Conservation (phyloP, 2,113 vertebrate species). For the Mormyrus iriodes region DNA sequence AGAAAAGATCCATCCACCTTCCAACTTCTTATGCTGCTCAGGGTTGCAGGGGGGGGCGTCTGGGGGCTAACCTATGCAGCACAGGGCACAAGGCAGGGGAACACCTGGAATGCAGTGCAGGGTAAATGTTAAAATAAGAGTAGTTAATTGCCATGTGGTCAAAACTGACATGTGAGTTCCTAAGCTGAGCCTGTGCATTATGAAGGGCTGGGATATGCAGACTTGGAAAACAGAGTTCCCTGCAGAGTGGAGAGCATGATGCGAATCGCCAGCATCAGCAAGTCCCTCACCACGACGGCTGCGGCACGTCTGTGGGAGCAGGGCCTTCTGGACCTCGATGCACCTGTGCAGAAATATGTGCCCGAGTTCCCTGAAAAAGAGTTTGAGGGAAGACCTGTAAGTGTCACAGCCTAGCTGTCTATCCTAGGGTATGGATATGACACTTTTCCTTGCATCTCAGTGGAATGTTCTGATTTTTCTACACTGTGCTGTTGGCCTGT, state of each 20-base stretch:
- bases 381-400: conserved; percentile 83
- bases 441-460: neutral
- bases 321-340: conserved; percentile 83
- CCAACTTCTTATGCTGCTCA: neutral
- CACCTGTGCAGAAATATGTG: conserved; percentile 86
- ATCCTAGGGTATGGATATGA: neutral
- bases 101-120: neutral
- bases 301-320: conserved; percentile 82
- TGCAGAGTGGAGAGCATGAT: conserved; percentile 81
- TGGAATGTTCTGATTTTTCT: neutral
- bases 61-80: neutral
- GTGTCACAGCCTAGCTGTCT: conserved; percentile 19
- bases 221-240: conserved; percentile 83
- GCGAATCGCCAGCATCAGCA: conserved; percentile 96
- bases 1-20: neutral
- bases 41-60: neutral
- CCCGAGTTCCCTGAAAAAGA: conserved; percentile 91
- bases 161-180: neutral
- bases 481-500: neutral
- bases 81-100: neutral
- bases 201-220: conserved; percentile 83
- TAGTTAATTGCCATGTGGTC: neutral
- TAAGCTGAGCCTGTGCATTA: neutral
- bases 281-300: conserved; percentile 84
- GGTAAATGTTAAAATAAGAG: neutral